Evolutionary conservation across 2,888 invertebrate genomes (phyloP), one percentile per base, ranked within the genome.

Genomic region (Sceliomorpha sp.): DNA sequence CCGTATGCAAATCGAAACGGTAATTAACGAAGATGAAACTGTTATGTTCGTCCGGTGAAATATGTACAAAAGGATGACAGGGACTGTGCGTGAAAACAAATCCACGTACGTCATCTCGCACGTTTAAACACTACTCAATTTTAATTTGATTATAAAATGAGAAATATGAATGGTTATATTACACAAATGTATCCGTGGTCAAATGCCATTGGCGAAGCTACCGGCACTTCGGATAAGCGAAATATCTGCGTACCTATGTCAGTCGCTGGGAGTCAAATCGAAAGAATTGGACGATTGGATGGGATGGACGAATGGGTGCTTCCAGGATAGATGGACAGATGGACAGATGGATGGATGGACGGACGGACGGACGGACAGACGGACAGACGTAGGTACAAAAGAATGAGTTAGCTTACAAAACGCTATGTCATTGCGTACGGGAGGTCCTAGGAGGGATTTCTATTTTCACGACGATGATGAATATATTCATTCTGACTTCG

Each of bases 381-480:
- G 67, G 78, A 79, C 75, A 75, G 75, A 84, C n/a, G n/a, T n/a
- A n/a, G n/a, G n/a, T n/a, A n/a, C 81, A 85, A 84, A 74, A 76
- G 77, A 72, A 74, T 75, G 77, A 81, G 79, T 81, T 78, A 75
- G 71, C 74, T 69, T 74, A 73, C 72, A 69, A 80, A 78, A 69
- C 73, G 85, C 86, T 72, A 64, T 66, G 83, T 86, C 86, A 86
- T 73, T 69, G 71, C 56, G 74, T 74, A 72, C 79, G 86, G 86
- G 86, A 86, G 86, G 86, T 86, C 86, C 75, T 36, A 66, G 73
- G 75, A 73, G 62, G 70, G 78, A 76, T 76, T 75, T 72, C 73
- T 82, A 82, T 80, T 79, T 80, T 81, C 74, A 78, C 75, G 70
- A 58, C 50, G 63, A 72, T 45, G 17, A 50, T 66, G 71, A 76